These are phyloP conservation scores for Opisthocomus hoazin DNA, from an alignment of 2,113 vertebrate genomes.

Conservation along the genomic window DNA sequence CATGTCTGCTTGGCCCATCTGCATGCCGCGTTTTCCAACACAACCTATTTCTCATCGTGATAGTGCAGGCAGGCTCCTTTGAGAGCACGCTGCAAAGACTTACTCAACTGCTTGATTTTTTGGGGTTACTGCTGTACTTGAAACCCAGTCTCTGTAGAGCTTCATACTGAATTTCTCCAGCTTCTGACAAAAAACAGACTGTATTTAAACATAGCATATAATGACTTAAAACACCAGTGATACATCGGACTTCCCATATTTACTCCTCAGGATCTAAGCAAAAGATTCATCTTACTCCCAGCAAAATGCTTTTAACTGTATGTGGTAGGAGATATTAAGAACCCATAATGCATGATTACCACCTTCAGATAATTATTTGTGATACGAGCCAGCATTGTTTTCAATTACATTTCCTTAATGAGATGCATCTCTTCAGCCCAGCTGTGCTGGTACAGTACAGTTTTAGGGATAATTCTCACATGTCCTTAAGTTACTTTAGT, in stretches of 20 bases:
- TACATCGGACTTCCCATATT: background rate
- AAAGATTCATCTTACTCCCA: background rate
- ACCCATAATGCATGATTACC: background rate
- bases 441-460: background rate
- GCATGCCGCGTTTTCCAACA: constrained; percentile 10
- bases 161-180: background rate
- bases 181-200: background rate
- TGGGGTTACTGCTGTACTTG: background rate
- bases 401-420: background rate
- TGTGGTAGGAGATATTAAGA: constrained; percentile 2
- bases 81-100: background rate
- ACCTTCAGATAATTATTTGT: constrained; percentile 4
- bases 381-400: background rate
- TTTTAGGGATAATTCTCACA: background rate
- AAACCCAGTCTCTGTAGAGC: background rate
- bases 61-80: background rate
- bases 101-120: background rate
- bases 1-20: constrained; percentile 10
- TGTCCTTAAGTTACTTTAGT: background rate
- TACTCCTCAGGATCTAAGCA: background rate
- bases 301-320: constrained; percentile 11
- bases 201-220: background rate
- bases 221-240: background rate
- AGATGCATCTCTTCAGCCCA: background rate
- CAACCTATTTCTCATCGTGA: constrained; percentile 13